Evolutionary conservation across 2,888 invertebrate species (phyloP).

Genomic region (Chrysolina americana): DNA sequence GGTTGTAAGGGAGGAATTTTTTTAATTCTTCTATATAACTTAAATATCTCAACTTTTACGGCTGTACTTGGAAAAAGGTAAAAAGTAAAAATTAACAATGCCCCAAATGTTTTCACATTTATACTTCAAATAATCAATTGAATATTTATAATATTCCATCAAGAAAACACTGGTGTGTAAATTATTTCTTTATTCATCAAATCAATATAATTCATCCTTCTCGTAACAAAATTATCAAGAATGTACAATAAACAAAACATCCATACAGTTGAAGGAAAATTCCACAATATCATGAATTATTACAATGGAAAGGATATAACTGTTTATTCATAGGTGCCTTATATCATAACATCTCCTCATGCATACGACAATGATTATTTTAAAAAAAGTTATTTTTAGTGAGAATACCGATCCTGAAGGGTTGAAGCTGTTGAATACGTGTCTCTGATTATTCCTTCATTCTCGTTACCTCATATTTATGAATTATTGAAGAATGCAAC

Average conservation of each 20-base stretch:
- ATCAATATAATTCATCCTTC: neutral
- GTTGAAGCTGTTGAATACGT: slow-evolving; percentile 68
- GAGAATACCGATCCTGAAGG: slow-evolving; percentile 62
- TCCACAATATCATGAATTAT: slow-evolving; percentile 30
- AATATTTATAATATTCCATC: too few species aligned
- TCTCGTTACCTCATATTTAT: slow-evolving; percentile 64
- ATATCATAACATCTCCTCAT: slow-evolving; percentile 70
- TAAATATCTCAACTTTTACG: too few species aligned
- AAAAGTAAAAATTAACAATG: too few species aligned
- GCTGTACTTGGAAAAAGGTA: too few species aligned
- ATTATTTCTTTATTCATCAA: slow-evolving; percentile 16
- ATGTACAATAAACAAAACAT: slow-evolving; percentile 1
- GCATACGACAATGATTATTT: slow-evolving; percentile 64
- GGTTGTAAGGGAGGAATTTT: too few species aligned
- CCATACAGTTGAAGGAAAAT: slow-evolving; percentile 3
- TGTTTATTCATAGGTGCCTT: slow-evolving; percentile 74
- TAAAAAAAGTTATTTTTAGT: slow-evolving; percentile 55
- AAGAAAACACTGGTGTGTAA: neutral
- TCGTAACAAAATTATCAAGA: slow-evolving; percentile 14
- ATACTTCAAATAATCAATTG: too few species aligned
- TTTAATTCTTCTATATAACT: too few species aligned
- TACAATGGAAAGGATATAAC: slow-evolving; percentile 73
- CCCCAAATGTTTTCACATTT: too few species aligned
- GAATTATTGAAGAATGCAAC: slow-evolving; percentile 65
- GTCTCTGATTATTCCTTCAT: slow-evolving; percentile 65